Evolutionary conservation across 2,888 invertebrate genomes (phyloP).

Genomic region (Tenthredo mesomela): DNA sequence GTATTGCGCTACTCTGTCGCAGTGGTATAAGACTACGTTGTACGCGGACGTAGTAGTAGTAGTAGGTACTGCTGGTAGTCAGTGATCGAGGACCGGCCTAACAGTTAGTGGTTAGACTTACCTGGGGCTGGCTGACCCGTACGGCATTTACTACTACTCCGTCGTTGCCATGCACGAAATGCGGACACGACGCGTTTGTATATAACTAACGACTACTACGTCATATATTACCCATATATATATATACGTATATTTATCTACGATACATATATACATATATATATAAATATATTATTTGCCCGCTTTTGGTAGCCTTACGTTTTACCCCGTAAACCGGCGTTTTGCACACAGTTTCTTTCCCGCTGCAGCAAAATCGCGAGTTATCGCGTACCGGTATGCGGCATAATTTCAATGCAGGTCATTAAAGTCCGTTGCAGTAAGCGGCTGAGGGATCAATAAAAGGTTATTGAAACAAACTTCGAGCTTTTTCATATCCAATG

Average conservation of each 20-base stretch:
- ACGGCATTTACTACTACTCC: constrained; percentile 38
- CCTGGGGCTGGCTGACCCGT: constrained; percentile 34
- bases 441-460: constrained; percentile 21
- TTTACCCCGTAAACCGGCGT: background rate
- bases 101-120: constrained; percentile 19
- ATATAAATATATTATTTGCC: background rate
- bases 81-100: background rate
- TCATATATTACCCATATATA: background rate
- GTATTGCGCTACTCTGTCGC: background rate
- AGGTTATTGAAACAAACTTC: constrained; percentile 6
- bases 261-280: background rate
- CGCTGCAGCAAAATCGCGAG: background rate
- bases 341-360: background rate
- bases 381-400: constrained; percentile 18
- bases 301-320: background rate
- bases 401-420: constrained; percentile 38
- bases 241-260: background rate
- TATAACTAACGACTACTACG: background rate
- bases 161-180: constrained; percentile 42
- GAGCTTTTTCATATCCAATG: background rate
- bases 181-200: constrained; percentile 13
- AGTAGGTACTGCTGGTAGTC: background rate
- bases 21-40: constrained; percentile 22
- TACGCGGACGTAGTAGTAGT: background rate
- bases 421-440: constrained; percentile 20